Evolutionary conservation across 1,140 invertebrate genomes (phyloP).

Genomic region (Drosophila sturtevanti): DNA sequence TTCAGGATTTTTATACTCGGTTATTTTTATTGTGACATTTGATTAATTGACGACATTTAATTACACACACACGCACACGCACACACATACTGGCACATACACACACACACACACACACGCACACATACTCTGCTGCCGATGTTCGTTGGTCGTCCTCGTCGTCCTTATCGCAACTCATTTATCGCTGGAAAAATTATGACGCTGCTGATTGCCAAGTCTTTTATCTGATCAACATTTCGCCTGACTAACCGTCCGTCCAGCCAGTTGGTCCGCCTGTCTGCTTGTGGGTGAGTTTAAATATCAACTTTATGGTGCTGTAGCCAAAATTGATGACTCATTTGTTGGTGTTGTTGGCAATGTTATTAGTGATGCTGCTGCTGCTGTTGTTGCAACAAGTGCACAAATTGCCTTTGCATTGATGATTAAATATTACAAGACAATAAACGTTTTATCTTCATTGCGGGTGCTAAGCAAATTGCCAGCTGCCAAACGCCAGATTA

Average conservation of each 20-base stretch:
- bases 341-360: conserved; percentile 25
- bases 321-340: conserved; percentile 72
- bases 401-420: conserved; percentile 54
- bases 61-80: conserved; percentile 58
- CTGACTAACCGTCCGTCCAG: neutral
- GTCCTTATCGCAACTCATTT: conserved; percentile 79
- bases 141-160: conserved; percentile 7
- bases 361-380: conserved; percentile 12
- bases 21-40: conserved; percentile 82
- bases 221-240: conserved; percentile 63
- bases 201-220: conserved; percentile 76
- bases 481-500: conserved; percentile 70
- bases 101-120: conserved; percentile 1
- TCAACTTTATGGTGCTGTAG: conserved; percentile 51
- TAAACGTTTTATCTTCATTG: conserved; percentile 73
- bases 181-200: conserved; percentile 82
- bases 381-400: conserved; percentile 62
- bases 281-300: conserved; percentile 64
- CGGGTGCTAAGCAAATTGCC: conserved; percentile 69
- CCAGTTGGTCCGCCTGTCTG: neutral
- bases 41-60: conserved; percentile 83
- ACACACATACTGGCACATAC: conserved; percentile 6
- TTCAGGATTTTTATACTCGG: conserved; percentile 81
- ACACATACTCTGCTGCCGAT: neutral
- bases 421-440: conserved; percentile 80